These are phyloP conservation scores for Bubo scandiacus DNA, from an alignment of 2,113 vertebrate genomes.

Conservation along the genomic window DNA sequence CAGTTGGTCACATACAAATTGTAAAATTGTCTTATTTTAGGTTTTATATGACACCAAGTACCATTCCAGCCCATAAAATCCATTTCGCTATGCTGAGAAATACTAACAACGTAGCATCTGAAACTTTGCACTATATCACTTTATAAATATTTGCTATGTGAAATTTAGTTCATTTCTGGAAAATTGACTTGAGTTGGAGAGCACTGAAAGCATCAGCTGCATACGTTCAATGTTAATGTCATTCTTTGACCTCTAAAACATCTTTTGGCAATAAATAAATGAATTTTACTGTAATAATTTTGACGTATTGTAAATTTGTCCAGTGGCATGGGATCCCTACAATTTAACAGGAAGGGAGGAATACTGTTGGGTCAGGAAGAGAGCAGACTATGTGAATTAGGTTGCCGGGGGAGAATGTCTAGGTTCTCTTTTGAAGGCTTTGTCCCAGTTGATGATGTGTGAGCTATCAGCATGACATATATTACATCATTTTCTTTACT, in stretches of 20 bases:
- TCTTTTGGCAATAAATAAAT: constrained; percentile 10
- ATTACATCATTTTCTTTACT: background rate
- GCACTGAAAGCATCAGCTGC: background rate
- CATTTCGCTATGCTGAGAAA: background rate
- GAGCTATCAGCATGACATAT: background rate
- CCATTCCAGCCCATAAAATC: background rate
- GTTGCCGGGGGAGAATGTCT: background rate
- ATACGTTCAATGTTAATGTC: background rate
- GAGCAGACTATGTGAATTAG: background rate
- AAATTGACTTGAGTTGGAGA: background rate
- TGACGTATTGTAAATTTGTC: background rate
- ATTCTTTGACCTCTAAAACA: background rate
- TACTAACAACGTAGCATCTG: background rate
- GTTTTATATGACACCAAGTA: background rate
- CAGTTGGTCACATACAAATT: background rate
- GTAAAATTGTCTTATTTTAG: background rate
- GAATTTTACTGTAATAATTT: background rate
- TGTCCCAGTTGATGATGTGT: background rate
- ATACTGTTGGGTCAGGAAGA: background rate
- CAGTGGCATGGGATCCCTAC: background rate
- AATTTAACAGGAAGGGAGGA: background rate
- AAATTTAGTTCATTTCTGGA: background rate
- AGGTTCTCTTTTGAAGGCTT: background rate
- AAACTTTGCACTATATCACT: background rate
- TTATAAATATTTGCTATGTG: constrained; percentile 8